phyloP scores from a whole-genome alignment of 2,113 vertebrate species.

The Synchiropus splendidus region DNA sequence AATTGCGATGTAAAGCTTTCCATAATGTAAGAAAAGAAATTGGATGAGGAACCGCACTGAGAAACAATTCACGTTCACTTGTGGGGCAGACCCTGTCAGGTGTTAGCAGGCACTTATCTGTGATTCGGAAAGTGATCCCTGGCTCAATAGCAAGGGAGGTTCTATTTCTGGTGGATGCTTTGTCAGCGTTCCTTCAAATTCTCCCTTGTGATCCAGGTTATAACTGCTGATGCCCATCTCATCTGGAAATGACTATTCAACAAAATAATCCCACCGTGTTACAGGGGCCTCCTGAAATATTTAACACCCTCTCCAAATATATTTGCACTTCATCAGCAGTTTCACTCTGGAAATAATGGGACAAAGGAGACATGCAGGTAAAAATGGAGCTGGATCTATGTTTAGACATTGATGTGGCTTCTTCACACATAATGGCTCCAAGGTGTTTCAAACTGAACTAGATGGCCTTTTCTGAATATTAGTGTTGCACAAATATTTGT shows the following conservation, averaged over 20 bases:
- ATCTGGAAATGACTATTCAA: slow-evolving; percentile 41
- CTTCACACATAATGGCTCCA: too few species aligned
- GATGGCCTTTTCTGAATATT: too few species aligned
- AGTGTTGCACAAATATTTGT: too few species aligned
- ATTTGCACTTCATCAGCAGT: slow-evolving; percentile 19
- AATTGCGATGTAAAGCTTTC: too few species aligned
- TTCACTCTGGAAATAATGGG: slow-evolving; percentile 10
- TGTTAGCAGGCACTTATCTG: too few species aligned
- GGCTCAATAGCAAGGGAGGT: slow-evolving; percentile 49
- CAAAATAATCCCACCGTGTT: slow-evolving; percentile 27
- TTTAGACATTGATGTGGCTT: too few species aligned
- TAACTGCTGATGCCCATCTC: slow-evolving; percentile 53
- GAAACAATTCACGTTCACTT: too few species aligned
- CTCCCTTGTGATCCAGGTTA: slow-evolving; percentile 51
- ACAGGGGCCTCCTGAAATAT: slow-evolving; percentile 38
- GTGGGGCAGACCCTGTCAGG: too few species aligned
- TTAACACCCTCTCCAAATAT: slow-evolving; percentile 20
- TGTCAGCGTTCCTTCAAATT: slow-evolving; percentile 55
- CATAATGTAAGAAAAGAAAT: too few species aligned
- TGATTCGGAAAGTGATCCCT: background rate
- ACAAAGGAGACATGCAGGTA: background rate
- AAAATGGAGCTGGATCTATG: too few species aligned
- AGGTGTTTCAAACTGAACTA: too few species aligned
- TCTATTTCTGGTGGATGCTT: slow-evolving; percentile 52
- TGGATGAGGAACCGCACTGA: too few species aligned